phyloP scores from a whole-genome alignment of 2,888 invertebrate genomes.

The Chrysolina oricalcia region DNA sequence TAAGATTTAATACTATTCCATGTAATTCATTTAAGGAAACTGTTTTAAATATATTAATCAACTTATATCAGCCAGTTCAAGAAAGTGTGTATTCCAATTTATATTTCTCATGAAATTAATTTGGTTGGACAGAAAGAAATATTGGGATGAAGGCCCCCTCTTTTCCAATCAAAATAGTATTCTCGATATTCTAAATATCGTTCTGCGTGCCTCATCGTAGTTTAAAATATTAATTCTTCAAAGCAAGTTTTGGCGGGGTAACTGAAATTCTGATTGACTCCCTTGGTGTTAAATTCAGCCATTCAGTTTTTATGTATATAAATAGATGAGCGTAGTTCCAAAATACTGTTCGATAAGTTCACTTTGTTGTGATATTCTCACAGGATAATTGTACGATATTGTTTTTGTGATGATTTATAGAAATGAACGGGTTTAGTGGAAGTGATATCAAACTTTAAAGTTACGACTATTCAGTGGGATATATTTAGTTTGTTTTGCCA shows the following conservation, averaged over 20 bases:
- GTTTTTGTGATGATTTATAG: neutral
- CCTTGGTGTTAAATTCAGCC: constrained; percentile 50
- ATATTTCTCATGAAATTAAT: no score
- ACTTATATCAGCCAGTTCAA: no score
- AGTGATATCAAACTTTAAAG: constrained; percentile 13
- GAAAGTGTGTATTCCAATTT: no score
- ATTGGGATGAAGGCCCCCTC: neutral
- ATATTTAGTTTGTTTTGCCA: constrained; percentile 52
- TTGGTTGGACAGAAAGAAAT: no score
- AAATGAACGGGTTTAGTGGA: neutral
- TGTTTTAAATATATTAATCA: no score
- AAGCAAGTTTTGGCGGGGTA: constrained; percentile 43
- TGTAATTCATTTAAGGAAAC: no score
- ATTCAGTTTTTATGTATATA: constrained; percentile 53
- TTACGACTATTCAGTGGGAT: constrained; percentile 43
- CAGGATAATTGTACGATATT: neutral
- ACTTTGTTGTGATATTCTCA: constrained; percentile 31
- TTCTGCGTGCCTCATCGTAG: neutral
- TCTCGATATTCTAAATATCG: neutral
- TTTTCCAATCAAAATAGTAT: neutral
- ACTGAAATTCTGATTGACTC: constrained; percentile 46
- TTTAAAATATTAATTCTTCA: neutral
- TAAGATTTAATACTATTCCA: no score
- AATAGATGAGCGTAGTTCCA: constrained; percentile 50
- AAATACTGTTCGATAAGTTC: constrained; percentile 48